Base-by-base conservation (phyloP, 2,888 invertebrate genomes). In the Ichneumon xanthorius region DNA sequence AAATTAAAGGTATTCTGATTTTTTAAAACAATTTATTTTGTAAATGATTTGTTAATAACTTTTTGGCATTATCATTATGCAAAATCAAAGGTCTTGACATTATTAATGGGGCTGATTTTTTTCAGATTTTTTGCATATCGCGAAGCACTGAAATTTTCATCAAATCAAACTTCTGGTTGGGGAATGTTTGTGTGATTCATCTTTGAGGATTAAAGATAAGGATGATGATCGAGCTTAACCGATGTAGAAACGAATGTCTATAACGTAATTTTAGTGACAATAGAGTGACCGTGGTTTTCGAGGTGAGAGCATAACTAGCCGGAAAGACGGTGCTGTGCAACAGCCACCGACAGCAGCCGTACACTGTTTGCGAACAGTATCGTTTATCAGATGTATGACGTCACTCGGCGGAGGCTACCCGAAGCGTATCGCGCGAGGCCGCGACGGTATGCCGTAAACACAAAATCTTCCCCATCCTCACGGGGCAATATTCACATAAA, bases 291-390 rank as follows among this genome's bases (percentile, higher is more conserved):
- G n/a, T 45, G 45, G n/a, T 45, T 61, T 58, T 73, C 11, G 30
- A 7, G 58, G 26, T n/a, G 58, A 0, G 45, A 73, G 9, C 45
- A 55, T 53, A 48, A 53, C 55, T 11, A 55, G 61, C 50, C 63
- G 71, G 50, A 65, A 67, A 72, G 72, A 80, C 67, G 33, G 65
- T 26, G 65, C 19, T 22, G 80, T 80, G 67, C 71, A 76, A 58
- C 61, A 79, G 65, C 40, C 77, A 55, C 40, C 67, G 76, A 26
- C 48, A 80, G 37, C 72, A 78, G 77, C 78, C 78, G 82, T 67
- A 65, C 79, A 79, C 58, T 85, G 85, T 85, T 85, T 85, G 85
- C 85, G 82, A 82, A 85, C 85, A 79, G 82, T 85, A 85, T 85
- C 85, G 78, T 85, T 85, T 85, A 82, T 82, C 81, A 82, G 82